Conservation (phyloP, 2,888 invertebrate species). For the Phaonia tiefii region DNA sequence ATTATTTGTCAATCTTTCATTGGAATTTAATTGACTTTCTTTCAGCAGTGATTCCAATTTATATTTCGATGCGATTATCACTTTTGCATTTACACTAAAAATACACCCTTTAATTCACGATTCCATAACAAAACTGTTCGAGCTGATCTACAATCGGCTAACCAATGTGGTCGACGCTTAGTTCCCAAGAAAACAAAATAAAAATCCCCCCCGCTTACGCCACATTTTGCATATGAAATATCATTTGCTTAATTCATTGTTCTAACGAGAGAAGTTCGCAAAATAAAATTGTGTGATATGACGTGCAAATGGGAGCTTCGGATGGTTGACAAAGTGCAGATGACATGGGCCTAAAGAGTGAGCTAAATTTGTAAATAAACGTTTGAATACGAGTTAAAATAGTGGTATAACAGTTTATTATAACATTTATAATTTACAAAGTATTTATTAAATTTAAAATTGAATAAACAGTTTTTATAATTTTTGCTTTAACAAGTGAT, state of each 20-base stretch:
- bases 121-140: slow-evolving; percentile 54
- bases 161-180: slow-evolving; percentile 22
- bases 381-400: too few relatives aligned
- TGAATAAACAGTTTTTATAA: too few relatives aligned
- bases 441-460: too few relatives aligned
- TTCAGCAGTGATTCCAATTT: not conserved
- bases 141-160: slow-evolving; percentile 36
- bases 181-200: not conserved
- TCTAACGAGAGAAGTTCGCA: not conserved
- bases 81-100: not conserved
- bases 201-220: not conserved
- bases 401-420: too few relatives aligned
- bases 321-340: too few relatives aligned
- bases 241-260: not conserved
- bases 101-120: slow-evolving; percentile 53
- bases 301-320: too few relatives aligned
- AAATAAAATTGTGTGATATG: not conserved
- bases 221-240: not conserved
- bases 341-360: too few relatives aligned
- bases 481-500: too few relatives aligned
- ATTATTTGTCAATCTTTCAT: not conserved
- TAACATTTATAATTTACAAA: too few relatives aligned
- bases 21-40: not conserved
- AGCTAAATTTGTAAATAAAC: too few relatives aligned
- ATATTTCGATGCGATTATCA: not conserved